phyloP scores from a whole-genome alignment of 2,888 invertebrate genomes.

The Aethes cnicana region DNA sequence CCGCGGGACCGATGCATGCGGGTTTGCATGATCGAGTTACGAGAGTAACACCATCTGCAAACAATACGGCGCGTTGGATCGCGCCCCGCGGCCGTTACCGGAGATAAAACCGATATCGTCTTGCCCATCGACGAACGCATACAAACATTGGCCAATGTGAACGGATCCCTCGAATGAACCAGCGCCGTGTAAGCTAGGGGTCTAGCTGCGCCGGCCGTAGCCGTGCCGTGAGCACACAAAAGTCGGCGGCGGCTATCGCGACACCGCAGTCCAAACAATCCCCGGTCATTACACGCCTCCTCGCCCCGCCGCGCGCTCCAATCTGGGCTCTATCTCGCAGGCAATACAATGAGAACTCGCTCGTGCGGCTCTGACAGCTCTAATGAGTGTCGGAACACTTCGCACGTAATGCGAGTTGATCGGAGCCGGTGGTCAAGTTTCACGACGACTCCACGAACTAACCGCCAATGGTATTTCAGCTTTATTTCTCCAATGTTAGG shows the following conservation, averaged over 20 bases:
- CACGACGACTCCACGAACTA: background rate
- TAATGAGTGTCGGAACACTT: slow-evolving; percentile 20
- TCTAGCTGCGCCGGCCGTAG: background rate
- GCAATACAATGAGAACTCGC: background rate
- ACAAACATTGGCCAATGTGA: background rate
- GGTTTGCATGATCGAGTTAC: slow-evolving; percentile 11
- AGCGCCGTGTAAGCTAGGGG: background rate
- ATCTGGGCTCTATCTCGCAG: background rate
- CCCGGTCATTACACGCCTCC: slow-evolving; percentile 24
- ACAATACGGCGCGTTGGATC: background rate
- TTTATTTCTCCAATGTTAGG: background rate
- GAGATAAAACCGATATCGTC: slow-evolving; percentile 12
- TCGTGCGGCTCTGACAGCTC: background rate
- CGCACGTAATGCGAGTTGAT: slow-evolving; percentile 18
- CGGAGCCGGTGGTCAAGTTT: slow-evolving; percentile 12
- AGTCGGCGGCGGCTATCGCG: slow-evolving; percentile 16
- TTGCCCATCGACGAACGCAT: slow-evolving; percentile 5
- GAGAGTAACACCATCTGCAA: background rate
- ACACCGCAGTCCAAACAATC: slow-evolving; percentile 18
- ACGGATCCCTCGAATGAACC: background rate
- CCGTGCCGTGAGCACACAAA: background rate
- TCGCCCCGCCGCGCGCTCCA: background rate
- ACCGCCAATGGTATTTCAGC: background rate
- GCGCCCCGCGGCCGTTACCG: slow-evolving; percentile 1
- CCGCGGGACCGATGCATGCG: slow-evolving; percentile 3